Evolutionary conservation across 2,113 vertebrate species (phyloP), one percentile per base, ranked within the genome.

Genomic region (Girardinichthys multiradiatus): DNA sequence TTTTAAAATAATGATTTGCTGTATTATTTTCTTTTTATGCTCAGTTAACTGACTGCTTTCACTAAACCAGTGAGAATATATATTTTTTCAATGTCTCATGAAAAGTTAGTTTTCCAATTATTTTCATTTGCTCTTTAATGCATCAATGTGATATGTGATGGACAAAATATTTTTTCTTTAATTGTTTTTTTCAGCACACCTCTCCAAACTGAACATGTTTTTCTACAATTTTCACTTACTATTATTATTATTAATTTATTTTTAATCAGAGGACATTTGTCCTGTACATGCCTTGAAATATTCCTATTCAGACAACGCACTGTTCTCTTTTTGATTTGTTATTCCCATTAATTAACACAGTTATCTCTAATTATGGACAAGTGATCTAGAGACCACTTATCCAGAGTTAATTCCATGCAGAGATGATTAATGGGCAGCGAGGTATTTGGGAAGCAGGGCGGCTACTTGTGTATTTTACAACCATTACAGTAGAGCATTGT

Each of bases 351-450:
- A 79, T 85, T 37, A 76, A 35, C 51, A 72, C 37, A 68, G 39
- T 51, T 45, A 19, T 73, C 30, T 59, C 64, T 83, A 74, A 74
- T 86, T 79, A 84, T 24, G 35, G 68, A 28, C 64, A 57, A 30
- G 57, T 82, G 71, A 83, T 89, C 83, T 80, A 54, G 57, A 87
- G 33, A 70, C n/a, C 64, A 24, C 82, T 60, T 67, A 87, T 68
- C 73, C 74, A 81, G 75, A 83, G 84, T 82, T 57, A 68, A 73
- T 78, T 61, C 58, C 73, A 68, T 29, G 65, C 51, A 64, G 35
- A 57, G 45, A 30, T 88, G 82, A 91, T 90, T 91, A 83, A 90
- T 77, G 68, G 5, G 29, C 57, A 54, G 35, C 33, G 59, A 72
- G 29, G 70, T 74, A 59, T 83, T 66, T 81, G 77, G 74, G 63